Evolutionary conservation across 2,888 invertebrate genomes (phyloP), one percentile per base, ranked within the genome.

Genomic region (Noctuana brunneofusca): DNA sequence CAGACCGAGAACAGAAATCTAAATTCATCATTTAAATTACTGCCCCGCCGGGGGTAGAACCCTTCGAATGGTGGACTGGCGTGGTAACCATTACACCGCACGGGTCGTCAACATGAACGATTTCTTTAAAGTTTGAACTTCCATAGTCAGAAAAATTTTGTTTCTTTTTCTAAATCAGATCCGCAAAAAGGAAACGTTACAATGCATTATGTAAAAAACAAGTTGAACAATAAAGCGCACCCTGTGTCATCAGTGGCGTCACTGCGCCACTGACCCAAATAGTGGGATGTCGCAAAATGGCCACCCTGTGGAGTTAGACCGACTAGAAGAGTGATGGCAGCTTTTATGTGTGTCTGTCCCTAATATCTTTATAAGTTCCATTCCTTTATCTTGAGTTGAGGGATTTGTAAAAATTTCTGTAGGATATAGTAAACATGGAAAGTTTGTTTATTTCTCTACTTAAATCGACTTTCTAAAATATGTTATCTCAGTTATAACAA

Each of bases 261-360:
- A 75, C 80, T 81, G 86, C 80, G 81, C 85, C 79, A 81, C 80
- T 89, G 88, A 88, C 89, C 89, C 75, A 87, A 82, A 89, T 89
- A 84, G 79, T 76, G 75, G 72, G 71, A 81, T 78, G 82, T 81
- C 78, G 78, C 83, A 70, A 84, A 87, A 87, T 84, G 82, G 81
- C 81, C 81, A 80, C 73, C 76, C 70, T 72, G 63, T 65, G 65
- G 49, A 64, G 58, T 59, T 62, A 66, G 62, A 63, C 66, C 46
- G 43, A 63, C 53, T 63, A 55, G 49, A 63, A 58, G 48, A 53
- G 60, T 38, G 58, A 54, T 55, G 64, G 57, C 49, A 30, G 27
- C 54, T 64, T 60, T 59, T 50, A 38, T 49, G 58, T 58, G 22
- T 27, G 43, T 46, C 24, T 49, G 41, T 22, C 20, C 41, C 56